These are phyloP conservation scores for Ischnura elegans DNA, from an alignment of 2,888 invertebrate species.

Conservation along the genomic window DNA sequence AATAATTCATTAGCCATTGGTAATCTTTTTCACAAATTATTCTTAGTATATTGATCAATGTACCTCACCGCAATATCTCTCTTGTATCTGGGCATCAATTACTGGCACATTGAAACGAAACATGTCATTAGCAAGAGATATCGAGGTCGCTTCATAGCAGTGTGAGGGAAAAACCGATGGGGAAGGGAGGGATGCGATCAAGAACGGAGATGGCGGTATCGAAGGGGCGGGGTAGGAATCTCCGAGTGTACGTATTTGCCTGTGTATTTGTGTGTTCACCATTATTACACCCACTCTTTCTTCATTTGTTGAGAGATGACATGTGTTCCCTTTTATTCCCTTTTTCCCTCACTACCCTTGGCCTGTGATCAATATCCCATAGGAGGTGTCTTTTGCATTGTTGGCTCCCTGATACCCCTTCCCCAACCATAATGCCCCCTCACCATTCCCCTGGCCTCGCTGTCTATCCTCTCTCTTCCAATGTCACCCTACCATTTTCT, in stretches of 20 bases:
- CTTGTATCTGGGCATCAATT: too few relatives aligned
- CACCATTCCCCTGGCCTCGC: not conserved
- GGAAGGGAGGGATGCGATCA: not conserved
- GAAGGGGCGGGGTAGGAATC: not conserved
- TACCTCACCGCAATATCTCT: too few relatives aligned
- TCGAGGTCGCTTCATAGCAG: too few relatives aligned
- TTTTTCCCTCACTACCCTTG: not conserved
- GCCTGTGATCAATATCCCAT: conserved; percentile 61
- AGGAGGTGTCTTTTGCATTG: conserved; percentile 53
- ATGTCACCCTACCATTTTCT: not conserved
- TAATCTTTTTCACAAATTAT: too few relatives aligned
- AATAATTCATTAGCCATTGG: too few relatives aligned
- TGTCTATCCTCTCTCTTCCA: not conserved
- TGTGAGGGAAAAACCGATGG: too few relatives aligned
- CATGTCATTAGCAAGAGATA: too few relatives aligned
- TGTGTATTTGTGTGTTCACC: not conserved
- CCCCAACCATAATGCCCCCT: not conserved
- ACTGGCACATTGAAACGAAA: too few relatives aligned
- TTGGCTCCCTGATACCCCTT: not conserved
- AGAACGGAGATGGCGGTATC: not conserved
- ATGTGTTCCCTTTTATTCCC: conserved; percentile 32
- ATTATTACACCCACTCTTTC: conserved; percentile 61
- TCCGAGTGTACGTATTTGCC: too few relatives aligned
- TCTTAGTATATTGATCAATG: too few relatives aligned
- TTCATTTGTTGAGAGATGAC: conserved; percentile 51